phyloP scores from a whole-genome alignment of 2,113 vertebrate genomes.

The Albula glossodonta region DNA sequence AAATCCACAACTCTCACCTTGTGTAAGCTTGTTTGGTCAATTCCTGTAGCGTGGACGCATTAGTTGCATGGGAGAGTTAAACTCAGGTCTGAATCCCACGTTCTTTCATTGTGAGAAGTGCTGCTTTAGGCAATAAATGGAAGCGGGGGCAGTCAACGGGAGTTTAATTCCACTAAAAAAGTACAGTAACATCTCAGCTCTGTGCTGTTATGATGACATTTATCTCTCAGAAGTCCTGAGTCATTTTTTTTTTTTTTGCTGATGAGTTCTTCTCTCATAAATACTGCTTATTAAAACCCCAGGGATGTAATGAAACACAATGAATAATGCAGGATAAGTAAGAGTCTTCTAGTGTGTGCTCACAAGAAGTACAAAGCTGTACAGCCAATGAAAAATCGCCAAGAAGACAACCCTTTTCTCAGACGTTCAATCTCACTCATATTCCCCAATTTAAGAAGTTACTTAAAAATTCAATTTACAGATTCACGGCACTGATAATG shows the following conservation, averaged over 20 bases:
- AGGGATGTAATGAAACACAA: constrained; percentile 34
- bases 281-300: constrained; percentile 22
- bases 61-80: background rate
- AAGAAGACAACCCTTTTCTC: constrained; percentile 1
- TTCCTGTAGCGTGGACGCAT: background rate
- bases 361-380: background rate
- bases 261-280: constrained; percentile 16
- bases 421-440: background rate
- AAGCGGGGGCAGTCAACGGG: background rate
- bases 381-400: background rate
- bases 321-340: constrained; percentile 37
- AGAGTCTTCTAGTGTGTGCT: constrained; percentile 11
- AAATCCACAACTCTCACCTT: background rate
- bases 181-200: background rate
- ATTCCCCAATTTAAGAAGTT: background rate
- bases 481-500: background rate
- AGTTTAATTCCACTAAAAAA: constrained; percentile 11
- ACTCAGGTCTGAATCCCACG: background rate
- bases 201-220: background rate
- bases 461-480: background rate
- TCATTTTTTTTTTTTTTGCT: background rate
- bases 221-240: background rate
- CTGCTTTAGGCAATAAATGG: constrained; percentile 4
- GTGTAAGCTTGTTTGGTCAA: background rate
- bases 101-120: background rate